Base-by-base conservation (phyloP, 2,888 invertebrate species). In the Hedya salicella region DNA sequence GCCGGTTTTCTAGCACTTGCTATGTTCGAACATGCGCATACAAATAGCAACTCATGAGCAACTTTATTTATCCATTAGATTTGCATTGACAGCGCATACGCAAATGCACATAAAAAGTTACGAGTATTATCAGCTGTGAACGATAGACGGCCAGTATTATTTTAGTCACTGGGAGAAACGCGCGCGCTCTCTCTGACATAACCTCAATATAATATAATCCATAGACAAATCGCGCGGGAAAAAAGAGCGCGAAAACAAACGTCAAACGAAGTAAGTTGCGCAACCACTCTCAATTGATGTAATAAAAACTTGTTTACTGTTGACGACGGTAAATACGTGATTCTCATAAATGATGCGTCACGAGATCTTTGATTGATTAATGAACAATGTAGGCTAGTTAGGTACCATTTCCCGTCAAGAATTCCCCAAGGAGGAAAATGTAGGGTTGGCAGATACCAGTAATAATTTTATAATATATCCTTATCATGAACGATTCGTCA, bases 221-320 rank as follows among this genome's bases (percentile, higher is more conserved):
- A 53, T 36, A 53, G 21, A 53, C 46, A 39, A 25, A 16, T 46
- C 19, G 13, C 11, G 36, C 32, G 42, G 21, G n/a, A n/a, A 21
- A 42, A 57, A 65, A 44, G 39, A 30, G 59, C 64, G 52, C 52
- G 25, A 59, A 57, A 52, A 36, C 17, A 52, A 59, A 65, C 59
- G 50, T 52, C 59, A 59, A 64, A 25, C 48, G 13, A 54, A 17
- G 64, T 57, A 42, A 50, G 57, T 40, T 30, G 16, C 46, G 19
- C 16, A 54, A 46, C 46, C 25, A 25, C 32, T 30, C n/a, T 64
- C 44, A 52, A 65, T 64, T 17, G 42, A 30, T 52, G 59, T 52
- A 36, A 59, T 42, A 64, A 57, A 65, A 65, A 59, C 59, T 52
- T 65, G 64, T 52, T 65, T 50, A 59, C 44, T 9, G 17, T 44